Evolutionary conservation across 2,113 vertebrate genomes (phyloP).

Genomic region (Eptatretus burgeri): DNA sequence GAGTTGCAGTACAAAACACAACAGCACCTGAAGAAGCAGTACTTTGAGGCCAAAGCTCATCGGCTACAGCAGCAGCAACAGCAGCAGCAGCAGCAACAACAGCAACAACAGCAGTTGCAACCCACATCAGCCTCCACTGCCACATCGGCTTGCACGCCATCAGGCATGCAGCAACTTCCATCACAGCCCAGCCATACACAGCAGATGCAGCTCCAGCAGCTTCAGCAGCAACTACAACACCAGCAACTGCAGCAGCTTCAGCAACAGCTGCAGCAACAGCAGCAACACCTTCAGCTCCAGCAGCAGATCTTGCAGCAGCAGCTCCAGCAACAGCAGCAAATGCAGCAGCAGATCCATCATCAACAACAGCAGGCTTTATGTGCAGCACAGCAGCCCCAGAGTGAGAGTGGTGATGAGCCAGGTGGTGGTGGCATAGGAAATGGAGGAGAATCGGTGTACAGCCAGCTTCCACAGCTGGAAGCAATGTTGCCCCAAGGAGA

Average conservation of each 20-base stretch:
- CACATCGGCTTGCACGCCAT: neutral
- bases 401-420: conserved; percentile 35
- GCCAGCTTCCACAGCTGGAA: conserved; percentile 60
- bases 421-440: conserved; percentile 30
- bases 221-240: neutral
- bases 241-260: neutral
- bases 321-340: neutral
- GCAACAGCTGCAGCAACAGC: conserved; percentile 4
- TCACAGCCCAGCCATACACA: neutral
- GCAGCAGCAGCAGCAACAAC: conserved; percentile 28
- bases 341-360: conserved; percentile 1
- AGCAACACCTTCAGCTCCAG: neutral
- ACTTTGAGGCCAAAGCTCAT: conserved; percentile 87
- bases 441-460: conserved; percentile 43
- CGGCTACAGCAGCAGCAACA: conserved; percentile 27
- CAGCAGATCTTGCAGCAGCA: conserved; percentile 4
- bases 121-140: neutral
- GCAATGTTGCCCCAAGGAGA: conserved; percentile 42
- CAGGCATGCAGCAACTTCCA: neutral
- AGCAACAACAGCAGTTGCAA: neutral
- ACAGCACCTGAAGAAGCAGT: conserved; percentile 99
- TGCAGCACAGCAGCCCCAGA: too few species aligned
- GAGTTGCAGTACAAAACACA: conserved; percentile 98
- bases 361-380: neutral
- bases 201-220: neutral